phyloP scores from a whole-genome alignment of 1,140 invertebrate species.

The Bradynema listronoti region DNA sequence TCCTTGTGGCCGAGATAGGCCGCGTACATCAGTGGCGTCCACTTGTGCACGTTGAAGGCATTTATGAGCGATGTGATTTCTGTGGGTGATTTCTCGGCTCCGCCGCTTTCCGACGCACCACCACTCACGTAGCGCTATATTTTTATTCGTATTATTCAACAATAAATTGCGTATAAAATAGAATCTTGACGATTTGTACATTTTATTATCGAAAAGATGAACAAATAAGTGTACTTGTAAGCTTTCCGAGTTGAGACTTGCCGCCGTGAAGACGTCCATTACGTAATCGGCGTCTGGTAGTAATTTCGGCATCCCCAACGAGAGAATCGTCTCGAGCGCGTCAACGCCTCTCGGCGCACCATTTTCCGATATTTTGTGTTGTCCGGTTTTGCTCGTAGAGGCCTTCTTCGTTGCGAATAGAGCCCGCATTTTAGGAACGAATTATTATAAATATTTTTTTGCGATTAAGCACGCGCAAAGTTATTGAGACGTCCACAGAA shows the following conservation, averaged over 20 bases:
- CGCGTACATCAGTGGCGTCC: conserved; percentile 64
- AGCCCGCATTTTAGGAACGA: no score
- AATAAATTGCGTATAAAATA: conserved; percentile 6
- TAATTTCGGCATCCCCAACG: conserved; percentile 55
- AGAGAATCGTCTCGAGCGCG: conserved; percentile 33
- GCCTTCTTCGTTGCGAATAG: no score
- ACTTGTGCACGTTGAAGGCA: conserved; percentile 58
- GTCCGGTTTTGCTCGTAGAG: no score
- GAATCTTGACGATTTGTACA: no score
- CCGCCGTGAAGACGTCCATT: conserved; percentile 60
- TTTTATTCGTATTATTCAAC: not conserved
- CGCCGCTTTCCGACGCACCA: conserved; percentile 1
- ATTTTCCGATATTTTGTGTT: no score
- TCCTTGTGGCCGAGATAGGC: conserved; percentile 61
- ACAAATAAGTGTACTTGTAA: conserved; percentile 26
- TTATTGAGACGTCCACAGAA: no score
- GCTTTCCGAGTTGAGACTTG: conserved; percentile 60
- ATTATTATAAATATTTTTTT: no score
- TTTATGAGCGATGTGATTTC: no score
- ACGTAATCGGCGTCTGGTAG: conserved; percentile 56
- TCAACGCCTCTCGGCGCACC: no score
- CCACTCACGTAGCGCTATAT: conserved; percentile 1
- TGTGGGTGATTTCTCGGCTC: no score
- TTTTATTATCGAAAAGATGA: no score
- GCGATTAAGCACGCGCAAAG: no score